Percentiles rank a stretch among this genome's conserved stretches.
These are phyloP conservation scores for Amphipoea oculea DNA, from an alignment of 2,888 invertebrate species.

Conservation along the genomic window DNA sequence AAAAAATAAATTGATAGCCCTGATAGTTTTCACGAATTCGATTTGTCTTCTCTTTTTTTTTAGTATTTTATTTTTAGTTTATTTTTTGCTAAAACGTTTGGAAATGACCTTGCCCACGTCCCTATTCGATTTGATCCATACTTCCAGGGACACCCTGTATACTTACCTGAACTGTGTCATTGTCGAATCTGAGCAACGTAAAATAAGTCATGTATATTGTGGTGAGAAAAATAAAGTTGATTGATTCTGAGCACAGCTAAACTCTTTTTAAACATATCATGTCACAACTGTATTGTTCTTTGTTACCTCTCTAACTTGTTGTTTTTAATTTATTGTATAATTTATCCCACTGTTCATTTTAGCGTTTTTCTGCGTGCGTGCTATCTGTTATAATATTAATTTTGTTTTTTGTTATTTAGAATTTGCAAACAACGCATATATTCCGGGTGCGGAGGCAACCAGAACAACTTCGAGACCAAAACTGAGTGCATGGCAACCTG, in stretches of 20 bases:
- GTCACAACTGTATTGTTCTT: neutral
- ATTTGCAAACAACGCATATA: constrained; percentile 79
- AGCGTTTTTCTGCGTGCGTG: neutral
- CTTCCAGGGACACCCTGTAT: too few relatives aligned
- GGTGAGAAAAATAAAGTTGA: too few relatives aligned
- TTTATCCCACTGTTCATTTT: neutral
- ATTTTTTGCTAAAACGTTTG: too few relatives aligned
- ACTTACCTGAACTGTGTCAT: too few relatives aligned
- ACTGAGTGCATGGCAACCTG: constrained; percentile 78
- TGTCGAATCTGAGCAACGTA: too few relatives aligned
- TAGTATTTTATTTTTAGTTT: too few relatives aligned
- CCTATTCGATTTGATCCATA: too few relatives aligned
- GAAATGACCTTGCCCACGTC: too few relatives aligned
- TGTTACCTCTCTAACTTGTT: neutral
- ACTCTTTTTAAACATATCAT: neutral
- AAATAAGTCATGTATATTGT: too few relatives aligned
- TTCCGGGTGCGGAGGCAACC: constrained; percentile 86
- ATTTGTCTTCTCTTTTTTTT: too few relatives aligned
- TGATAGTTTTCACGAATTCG: too few relatives aligned
- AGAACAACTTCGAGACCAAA: constrained; percentile 82
- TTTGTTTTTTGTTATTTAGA: constrained; percentile 67
- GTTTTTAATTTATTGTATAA: neutral
- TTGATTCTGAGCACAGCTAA: neutral
- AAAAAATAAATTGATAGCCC: too few relatives aligned
- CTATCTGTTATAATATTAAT: neutral